Conservation (phyloP, 2,113 vertebrate genomes). For the Melanocharis versteri region DNA sequence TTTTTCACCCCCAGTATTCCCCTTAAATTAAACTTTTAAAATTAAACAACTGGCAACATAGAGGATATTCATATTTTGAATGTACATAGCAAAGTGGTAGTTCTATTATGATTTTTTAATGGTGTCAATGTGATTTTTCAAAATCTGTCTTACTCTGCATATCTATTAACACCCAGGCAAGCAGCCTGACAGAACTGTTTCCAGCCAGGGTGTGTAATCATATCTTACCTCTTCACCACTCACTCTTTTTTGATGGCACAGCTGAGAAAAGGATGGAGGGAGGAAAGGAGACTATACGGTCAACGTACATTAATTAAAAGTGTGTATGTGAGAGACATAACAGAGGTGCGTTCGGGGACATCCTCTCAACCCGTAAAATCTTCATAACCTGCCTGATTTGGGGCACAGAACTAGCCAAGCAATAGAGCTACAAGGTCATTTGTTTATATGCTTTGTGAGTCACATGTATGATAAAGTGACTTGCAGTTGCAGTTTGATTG, state of each 20-base stretch:
- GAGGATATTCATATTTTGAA: neutral
- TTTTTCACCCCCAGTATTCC: rapidly evolving
- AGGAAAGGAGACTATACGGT: neutral
- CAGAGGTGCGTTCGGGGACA: neutral
- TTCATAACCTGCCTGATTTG: neutral
- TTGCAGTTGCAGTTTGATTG: neutral
- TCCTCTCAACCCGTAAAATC: neutral
- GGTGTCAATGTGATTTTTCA: neutral
- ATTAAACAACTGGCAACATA: neutral
- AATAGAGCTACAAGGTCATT: neutral
- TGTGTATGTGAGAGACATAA: neutral
- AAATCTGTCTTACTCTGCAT: neutral
- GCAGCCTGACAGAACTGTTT: neutral
- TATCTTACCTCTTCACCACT: neutral
- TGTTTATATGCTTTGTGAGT: neutral
- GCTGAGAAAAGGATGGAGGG: neutral
- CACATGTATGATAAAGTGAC: neutral
- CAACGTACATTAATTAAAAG: neutral
- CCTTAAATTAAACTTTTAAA: neutral
- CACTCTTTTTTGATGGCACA: neutral
- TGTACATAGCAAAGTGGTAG: neutral
- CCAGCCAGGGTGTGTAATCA: neutral
- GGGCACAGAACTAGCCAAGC: neutral
- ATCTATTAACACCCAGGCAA: neutral
- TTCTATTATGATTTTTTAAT: neutral